phyloP scores from a whole-genome alignment of 2,113 vertebrate species.

The Dipodomys ordii region DNA sequence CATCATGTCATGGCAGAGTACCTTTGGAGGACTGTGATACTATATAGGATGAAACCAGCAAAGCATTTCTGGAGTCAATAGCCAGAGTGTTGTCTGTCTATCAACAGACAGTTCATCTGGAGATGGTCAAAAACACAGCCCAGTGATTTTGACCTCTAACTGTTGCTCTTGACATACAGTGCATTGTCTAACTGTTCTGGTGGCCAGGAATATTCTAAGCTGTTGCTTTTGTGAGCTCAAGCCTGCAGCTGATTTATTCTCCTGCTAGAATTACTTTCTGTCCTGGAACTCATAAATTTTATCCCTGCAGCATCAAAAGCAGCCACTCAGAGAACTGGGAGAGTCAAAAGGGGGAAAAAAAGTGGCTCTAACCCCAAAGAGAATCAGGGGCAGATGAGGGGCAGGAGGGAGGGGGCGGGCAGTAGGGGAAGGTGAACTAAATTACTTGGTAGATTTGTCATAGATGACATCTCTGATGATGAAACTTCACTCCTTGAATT shows the following conservation, averaged over 20 bases:
- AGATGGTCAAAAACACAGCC: neutral
- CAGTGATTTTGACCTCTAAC: no score
- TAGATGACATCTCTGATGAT: neutral
- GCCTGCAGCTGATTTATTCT: neutral
- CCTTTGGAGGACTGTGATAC: neutral
- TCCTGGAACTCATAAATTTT: neutral
- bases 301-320: neutral
- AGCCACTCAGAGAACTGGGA: neutral
- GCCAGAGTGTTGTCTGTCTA: neutral
- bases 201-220: neutral
- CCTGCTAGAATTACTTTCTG: neutral
- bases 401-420: neutral
- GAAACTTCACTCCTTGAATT: neutral
- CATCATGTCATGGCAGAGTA: neutral
- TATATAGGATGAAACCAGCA: slow-evolving; percentile 15
- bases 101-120: neutral
- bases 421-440: neutral
- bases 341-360: neutral
- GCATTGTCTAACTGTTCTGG: no score
- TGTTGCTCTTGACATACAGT: neutral
- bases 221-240: neutral
- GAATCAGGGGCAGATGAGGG: neutral
- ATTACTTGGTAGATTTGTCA: neutral
- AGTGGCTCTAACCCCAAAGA: neutral
- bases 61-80: neutral